phyloP scores from a whole-genome alignment of 2,113 vertebrate species.

The Mionectes macconnelli region DNA sequence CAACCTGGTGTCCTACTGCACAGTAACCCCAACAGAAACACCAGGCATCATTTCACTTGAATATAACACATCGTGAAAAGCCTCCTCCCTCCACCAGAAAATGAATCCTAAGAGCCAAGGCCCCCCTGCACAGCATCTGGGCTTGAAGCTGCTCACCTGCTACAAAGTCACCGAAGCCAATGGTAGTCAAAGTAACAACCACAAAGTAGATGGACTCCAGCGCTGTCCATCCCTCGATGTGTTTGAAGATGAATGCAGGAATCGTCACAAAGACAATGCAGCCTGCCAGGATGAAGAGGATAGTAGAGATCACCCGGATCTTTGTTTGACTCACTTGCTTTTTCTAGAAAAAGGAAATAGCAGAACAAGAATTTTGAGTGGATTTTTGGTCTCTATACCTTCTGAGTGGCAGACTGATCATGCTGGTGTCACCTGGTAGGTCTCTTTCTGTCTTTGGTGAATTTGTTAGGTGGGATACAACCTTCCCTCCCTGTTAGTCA shows the following conservation, averaged over 20 bases:
- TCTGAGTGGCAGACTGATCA: background rate
- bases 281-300: constrained; percentile 94
- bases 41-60: background rate
- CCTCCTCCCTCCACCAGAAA: background rate
- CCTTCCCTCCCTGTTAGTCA: background rate
- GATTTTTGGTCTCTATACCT: background rate
- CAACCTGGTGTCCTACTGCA: background rate
- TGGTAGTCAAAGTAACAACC: constrained; percentile 94
- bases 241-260: constrained; percentile 92
- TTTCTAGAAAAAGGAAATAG: constrained; percentile 79
- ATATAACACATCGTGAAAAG: background rate
- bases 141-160: constrained; percentile 80
- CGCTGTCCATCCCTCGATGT: constrained; percentile 92
- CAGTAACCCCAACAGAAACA: background rate
- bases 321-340: constrained; percentile 97
- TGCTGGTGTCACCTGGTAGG: background rate
- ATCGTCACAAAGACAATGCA: constrained; percentile 95
- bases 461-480: background rate
- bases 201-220: constrained; percentile 98
- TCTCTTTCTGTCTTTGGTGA: background rate
- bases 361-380: background rate
- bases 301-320: constrained; percentile 96
- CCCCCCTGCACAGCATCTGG: too few relatives aligned
- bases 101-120: background rate
- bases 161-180: constrained; percentile 97